Percentiles rank a stretch among this genome's conserved stretches.
phyloP scores from a whole-genome alignment of 37 sponge, comb jelly and placozoan species.

The Mnemiopsis leidyi region DNA sequence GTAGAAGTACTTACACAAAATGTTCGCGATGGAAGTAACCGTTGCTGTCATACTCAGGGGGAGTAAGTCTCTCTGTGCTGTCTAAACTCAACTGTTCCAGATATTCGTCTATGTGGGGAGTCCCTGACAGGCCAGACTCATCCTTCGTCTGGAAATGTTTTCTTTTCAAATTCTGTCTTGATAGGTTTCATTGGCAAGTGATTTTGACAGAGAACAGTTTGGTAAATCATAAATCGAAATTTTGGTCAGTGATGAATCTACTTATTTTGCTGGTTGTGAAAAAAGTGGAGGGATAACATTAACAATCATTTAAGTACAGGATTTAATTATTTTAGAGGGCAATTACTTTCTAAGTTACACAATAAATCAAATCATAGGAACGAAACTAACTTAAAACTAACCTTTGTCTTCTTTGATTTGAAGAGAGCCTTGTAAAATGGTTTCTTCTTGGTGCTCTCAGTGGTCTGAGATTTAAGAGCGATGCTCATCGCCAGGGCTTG shows the following conservation, averaged over 20 bases:
- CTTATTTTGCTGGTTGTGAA: no score
- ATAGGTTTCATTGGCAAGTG: no score
- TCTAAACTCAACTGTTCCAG: background rate
- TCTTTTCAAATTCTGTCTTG: no score
- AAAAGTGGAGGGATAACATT: no score
- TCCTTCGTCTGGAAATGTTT: background rate
- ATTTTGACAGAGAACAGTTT: no score
- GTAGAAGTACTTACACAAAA: conserved; percentile 54
- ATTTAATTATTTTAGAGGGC: no score
- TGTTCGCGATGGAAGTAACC: conserved; percentile 26
- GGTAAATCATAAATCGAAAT: background rate
- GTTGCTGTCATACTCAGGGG: conserved; percentile 17
- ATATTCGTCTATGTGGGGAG: conserved; percentile 61
- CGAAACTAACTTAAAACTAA: no score
- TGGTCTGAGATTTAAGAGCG: conserved; percentile 11
- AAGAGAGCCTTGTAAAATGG: conserved; percentile 48
- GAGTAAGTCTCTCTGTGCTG: conserved; percentile 19
- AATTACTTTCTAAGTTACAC: no score
- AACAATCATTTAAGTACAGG: no score
- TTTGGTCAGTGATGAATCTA: background rate
- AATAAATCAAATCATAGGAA: no score
- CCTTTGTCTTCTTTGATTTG: conserved; percentile 61
- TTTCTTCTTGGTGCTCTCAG: conserved; percentile 1
- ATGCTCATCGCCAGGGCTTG: conserved; percentile 26
- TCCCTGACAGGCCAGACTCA: background rate